Evolutionary conservation across 2,888 invertebrate species (phyloP).

Genomic region (Lepidocyrtinus sp.): DNA sequence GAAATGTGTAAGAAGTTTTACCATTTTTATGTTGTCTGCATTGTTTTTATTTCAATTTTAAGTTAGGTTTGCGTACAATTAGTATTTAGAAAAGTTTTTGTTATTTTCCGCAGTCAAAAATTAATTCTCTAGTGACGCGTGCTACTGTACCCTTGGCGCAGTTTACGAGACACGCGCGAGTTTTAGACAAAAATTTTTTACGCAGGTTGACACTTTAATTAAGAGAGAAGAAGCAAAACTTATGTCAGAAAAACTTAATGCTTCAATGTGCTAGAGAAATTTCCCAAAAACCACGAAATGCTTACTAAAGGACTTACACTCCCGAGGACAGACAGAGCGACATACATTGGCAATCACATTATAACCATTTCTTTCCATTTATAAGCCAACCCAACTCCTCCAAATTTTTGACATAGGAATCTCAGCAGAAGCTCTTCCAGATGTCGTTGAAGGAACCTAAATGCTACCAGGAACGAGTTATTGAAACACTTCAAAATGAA

Average conservation of each 20-base stretch:
- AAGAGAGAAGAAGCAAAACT: neutral
- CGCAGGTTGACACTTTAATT: constrained; percentile 20
- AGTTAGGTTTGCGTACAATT: too few species aligned
- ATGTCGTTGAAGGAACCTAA: constrained; percentile 47
- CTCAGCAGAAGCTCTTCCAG: constrained; percentile 40
- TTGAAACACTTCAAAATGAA: constrained; percentile 63
- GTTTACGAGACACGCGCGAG: neutral
- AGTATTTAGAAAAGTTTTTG: too few species aligned
- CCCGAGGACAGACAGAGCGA: constrained; percentile 50
- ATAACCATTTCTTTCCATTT: too few species aligned
- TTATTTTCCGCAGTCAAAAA: neutral
- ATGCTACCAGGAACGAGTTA: constrained; percentile 53
- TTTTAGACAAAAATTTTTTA: neutral
- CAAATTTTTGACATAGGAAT: constrained; percentile 26
- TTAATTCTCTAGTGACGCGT: neutral
- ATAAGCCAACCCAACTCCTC: too few species aligned
- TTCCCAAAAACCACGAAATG: neutral
- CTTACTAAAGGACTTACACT: neutral
- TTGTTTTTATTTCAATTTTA: neutral
- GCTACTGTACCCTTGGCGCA: neutral
- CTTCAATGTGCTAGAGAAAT: neutral
- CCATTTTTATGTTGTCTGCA: neutral
- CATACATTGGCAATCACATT: neutral
- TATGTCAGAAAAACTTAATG: too few species aligned
- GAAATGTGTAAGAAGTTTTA: neutral